Base-by-base conservation (phyloP, 1,140 invertebrate genomes). In the Magallana angulata region DNA sequence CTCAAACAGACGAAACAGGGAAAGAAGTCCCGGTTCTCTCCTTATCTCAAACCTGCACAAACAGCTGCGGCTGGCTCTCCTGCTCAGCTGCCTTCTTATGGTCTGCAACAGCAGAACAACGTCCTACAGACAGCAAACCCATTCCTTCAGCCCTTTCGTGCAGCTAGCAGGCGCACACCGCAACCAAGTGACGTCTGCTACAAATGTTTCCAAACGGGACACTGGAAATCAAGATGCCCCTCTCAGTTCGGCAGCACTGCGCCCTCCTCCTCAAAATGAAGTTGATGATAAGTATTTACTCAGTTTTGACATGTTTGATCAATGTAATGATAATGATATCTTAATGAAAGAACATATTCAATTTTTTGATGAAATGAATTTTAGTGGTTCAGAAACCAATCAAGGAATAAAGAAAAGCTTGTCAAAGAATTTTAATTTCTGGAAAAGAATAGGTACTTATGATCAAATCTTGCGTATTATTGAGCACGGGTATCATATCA, bases 381-480 rank as follows among this genome's bases (percentile, higher is more conserved):
- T 18, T 16, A 68, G n/a, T n/a, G 12, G 62, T n/a, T 16, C n/a
- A 7, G n/a, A 68, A 60, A 60, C 1, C 16, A 60, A 60, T 16
- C 9, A 60, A 60, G 59, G 59, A 60, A 60, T 60, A 36, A 84
- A 84, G 58, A 59, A 62, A 24, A 84, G 57, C 7, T 24, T 84
- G 24, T 24, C 58, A 60, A 60, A 58, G 7, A 14, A 84, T n/a
- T 18, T 18, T 57, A 24, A 8, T 12, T 83, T 87, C 83, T 82
- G 81, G 81, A n/a, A 57, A 68, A 83, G 8, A 57, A 64, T 87
- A 6, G 36, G 36, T 57, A 14, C 36, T 76, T 64, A 85, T 57
- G 85, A 76, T 56, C 30, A 87, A 16, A 83, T 87, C 48, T 62
- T 87, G 12, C 48, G 59, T 58, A 57, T 57, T 36, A 87, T 87